phyloP scores from a whole-genome alignment of 2,113 vertebrate genomes.

The Tenrec ecaudatus region DNA sequence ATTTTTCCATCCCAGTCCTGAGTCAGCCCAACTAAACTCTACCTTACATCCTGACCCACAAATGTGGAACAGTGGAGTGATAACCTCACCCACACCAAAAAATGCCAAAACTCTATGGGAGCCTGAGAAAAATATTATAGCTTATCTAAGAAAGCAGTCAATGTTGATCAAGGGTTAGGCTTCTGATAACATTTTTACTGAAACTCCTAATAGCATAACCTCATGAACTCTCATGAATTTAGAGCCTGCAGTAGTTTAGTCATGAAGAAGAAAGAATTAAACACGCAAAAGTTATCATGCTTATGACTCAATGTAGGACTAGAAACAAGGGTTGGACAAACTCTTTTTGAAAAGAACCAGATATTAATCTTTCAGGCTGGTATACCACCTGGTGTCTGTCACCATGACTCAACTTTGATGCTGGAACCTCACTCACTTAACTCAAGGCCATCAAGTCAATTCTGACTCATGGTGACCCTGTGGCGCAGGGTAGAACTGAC shows the following conservation, averaged over 20 bases:
- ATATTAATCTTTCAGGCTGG: background rate
- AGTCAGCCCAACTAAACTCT: no score
- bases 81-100: background rate
- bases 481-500: no score
- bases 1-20: accelerated
- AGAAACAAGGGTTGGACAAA: background rate
- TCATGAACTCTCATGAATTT: constrained; percentile 70
- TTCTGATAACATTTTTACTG: constrained; percentile 75
- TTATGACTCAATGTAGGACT: background rate
- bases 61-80: constrained; percentile 59
- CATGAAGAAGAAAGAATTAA: constrained; percentile 31
- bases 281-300: background rate
- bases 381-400: accelerated
- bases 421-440: no score
- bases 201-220: constrained; percentile 41
- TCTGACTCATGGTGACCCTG: no score
- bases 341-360: background rate
- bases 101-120: background rate
- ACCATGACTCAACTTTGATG: no score
- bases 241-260: background rate
- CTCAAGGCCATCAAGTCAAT: no score
- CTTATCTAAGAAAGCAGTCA: constrained; percentile 76
- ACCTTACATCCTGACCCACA: background rate
- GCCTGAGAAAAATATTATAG: background rate
- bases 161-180: constrained; percentile 86